Evolutionary conservation across 2,797 vertebrate species (phyloP).

Genomic region (Pangasius mekongensis): DNA sequence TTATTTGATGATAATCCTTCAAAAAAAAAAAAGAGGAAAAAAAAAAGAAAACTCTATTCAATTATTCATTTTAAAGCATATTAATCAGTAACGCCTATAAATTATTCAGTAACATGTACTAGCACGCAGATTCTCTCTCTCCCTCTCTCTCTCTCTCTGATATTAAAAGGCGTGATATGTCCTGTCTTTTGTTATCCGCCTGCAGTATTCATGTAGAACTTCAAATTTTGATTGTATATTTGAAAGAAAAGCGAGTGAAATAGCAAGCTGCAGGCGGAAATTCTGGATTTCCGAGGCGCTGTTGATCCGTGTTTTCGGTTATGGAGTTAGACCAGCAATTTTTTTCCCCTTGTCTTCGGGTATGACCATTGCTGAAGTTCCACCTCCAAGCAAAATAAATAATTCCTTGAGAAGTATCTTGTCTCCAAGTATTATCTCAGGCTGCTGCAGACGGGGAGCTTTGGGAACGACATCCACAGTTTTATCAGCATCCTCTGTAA

Average conservation of each 20-base stretch:
- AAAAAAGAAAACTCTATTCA: neutral
- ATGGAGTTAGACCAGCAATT: neutral
- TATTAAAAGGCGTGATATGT: neutral
- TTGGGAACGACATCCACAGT: neutral
- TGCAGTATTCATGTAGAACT: neutral
- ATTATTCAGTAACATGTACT: neutral
- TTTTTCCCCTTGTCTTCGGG: too few relatives aligned
- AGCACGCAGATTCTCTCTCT: neutral
- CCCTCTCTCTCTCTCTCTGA: neutral
- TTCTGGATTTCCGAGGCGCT: too few relatives aligned
- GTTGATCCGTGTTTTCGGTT: neutral
- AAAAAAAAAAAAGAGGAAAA: neutral
- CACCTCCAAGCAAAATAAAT: neutral
- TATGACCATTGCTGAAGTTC: neutral
- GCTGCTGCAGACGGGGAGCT: neutral
- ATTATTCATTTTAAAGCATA: neutral
- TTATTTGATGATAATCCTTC: neutral
- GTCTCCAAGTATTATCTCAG: neutral
- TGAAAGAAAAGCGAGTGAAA: neutral
- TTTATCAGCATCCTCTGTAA: neutral
- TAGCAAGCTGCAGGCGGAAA: neutral
- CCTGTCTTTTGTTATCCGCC: neutral
- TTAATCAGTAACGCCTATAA: neutral
- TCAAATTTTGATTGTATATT: neutral
- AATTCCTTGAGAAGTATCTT: neutral